phyloP scores from a whole-genome alignment of 1,140 invertebrate species.

The Solenopsis invicta region DNA sequence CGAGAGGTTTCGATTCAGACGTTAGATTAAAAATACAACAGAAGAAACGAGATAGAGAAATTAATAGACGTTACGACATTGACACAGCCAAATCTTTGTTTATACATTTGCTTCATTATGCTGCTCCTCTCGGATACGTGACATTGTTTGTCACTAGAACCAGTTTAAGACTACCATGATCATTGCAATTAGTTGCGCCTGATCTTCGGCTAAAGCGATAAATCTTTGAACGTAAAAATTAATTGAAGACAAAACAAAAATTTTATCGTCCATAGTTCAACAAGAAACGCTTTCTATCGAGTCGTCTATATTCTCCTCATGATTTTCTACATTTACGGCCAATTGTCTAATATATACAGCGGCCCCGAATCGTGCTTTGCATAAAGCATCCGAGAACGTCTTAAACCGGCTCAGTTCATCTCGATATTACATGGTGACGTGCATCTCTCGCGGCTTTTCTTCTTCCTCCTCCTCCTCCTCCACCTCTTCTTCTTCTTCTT shows the following conservation, averaged over 20 bases:
- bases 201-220: neutral
- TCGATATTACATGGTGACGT: slow-evolving; percentile 11
- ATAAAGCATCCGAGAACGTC: neutral
- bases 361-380: neutral
- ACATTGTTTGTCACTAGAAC: slow-evolving; percentile 11
- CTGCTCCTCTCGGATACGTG: slow-evolving; percentile 25
- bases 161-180: slow-evolving; percentile 31
- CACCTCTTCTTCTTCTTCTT: neutral
- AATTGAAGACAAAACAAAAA: neutral
- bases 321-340: slow-evolving; percentile 13
- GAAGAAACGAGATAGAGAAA: slow-evolving; percentile 77
- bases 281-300: neutral
- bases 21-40: slow-evolving; percentile 53
- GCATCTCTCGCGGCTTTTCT: neutral
- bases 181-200: neutral
- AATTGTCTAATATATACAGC: slow-evolving; percentile 46
- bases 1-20: slow-evolving; percentile 65
- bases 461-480: neutral
- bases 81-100: slow-evolving; percentile 84
- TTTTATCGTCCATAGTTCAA: neutral
- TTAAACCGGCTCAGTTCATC: slow-evolving; percentile 31
- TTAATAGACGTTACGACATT: slow-evolving; percentile 78
- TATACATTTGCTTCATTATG: slow-evolving; percentile 75
- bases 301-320: slow-evolving; percentile 4
- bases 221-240: neutral